Evolutionary conservation across 2,797 vertebrate species (phyloP).

Genomic region (Graptemys geographica): DNA sequence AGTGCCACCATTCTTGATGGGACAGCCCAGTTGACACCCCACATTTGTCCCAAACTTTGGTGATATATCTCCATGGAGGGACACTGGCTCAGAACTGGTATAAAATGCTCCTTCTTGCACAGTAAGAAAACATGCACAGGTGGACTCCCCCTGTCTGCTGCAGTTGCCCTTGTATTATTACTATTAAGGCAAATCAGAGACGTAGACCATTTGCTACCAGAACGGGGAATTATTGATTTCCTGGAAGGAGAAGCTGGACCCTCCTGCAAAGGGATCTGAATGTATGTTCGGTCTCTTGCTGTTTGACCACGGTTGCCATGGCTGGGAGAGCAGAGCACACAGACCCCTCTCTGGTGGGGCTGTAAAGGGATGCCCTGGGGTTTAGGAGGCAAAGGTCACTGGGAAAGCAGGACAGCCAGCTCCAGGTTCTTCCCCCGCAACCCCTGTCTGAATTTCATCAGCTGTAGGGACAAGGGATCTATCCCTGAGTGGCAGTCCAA

Average conservation of each 20-base stretch:
- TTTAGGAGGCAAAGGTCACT: background rate
- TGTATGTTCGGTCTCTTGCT: background rate
- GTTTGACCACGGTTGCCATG: rapidly evolving
- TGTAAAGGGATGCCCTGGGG: background rate
- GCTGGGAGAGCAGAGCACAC: background rate
- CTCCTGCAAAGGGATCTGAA: background rate
- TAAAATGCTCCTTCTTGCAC: background rate
- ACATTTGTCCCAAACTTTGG: background rate
- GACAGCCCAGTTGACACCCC: background rate
- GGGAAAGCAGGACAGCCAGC: background rate
- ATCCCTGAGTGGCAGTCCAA: background rate
- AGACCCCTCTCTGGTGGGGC: background rate
- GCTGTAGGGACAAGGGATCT: background rate
- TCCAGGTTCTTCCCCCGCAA: background rate
- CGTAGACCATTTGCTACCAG: background rate
- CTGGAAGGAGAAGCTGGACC: background rate
- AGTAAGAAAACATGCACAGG: background rate
- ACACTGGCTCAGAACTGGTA: background rate
- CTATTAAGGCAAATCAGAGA: background rate
- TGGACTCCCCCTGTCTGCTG: background rate
- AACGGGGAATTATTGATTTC: background rate
- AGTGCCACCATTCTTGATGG: background rate
- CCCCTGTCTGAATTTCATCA: background rate
- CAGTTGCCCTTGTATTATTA: background rate
- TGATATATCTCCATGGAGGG: background rate